phyloP scores from a whole-genome alignment of 1,140 invertebrate species.

The Caenorhabditis remanei region DNA sequence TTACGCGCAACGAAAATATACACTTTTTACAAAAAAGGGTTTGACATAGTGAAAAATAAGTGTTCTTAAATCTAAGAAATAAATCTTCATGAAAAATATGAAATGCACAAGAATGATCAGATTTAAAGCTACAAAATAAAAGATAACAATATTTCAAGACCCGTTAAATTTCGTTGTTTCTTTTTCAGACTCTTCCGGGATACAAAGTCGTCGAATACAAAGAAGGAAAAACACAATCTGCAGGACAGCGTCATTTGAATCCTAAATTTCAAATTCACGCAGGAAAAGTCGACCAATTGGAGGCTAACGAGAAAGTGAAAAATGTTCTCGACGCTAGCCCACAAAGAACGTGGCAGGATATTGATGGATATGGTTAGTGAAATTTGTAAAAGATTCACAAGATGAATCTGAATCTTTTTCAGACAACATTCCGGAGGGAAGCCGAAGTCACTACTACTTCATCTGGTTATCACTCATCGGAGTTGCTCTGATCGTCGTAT shows the following conservation, averaged over 20 bases:
- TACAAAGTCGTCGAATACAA: constrained; percentile 74
- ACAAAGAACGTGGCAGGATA: constrained; percentile 68
- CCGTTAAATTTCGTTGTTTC: not conserved
- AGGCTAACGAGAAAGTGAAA: constrained; percentile 69
- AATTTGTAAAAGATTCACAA: not conserved
- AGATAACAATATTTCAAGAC: too few species aligned
- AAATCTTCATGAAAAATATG: not conserved
- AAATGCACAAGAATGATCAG: not conserved
- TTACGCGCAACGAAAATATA: too few species aligned
- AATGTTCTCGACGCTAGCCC: constrained; percentile 67
- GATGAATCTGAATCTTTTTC: not conserved
- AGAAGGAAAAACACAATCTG: constrained; percentile 73
- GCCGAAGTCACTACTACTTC: constrained; percentile 68
- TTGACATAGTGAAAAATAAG: too few species aligned
- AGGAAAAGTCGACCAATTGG: constrained; percentile 71
- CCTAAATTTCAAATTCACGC: constrained; percentile 72
- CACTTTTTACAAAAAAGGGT: too few species aligned
- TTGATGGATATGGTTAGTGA: constrained; percentile 67
- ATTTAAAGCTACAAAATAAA: not conserved
- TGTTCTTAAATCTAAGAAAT: too few species aligned
- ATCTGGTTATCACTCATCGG: constrained; percentile 71
- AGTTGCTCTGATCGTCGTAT: constrained; percentile 67
- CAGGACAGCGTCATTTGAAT: constrained; percentile 71
- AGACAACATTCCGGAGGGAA: constrained; percentile 50
- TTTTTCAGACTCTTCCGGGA: constrained; percentile 70